Evolutionary conservation across 2,888 invertebrate genomes (phyloP), one percentile per base, ranked within the genome.

Genomic region (Eupithecia centaureata): DNA sequence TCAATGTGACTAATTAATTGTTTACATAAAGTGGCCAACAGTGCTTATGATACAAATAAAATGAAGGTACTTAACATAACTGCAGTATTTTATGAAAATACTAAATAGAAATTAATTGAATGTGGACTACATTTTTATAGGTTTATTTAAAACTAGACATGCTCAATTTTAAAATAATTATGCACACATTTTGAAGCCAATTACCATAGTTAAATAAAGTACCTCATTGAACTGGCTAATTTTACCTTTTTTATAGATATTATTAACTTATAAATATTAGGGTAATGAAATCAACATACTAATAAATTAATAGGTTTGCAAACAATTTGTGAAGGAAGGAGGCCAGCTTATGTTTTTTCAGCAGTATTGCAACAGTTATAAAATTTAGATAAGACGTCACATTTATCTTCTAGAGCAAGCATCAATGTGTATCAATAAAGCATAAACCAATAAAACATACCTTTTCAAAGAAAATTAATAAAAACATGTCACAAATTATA

Each of bases 241-340:
- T 52, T 27, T 5, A 52, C 22, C 25, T n/a, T n/a, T n/a, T n/a
- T n/a, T n/a, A 15, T 52, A 27, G 15, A 5, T 52, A 27, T 57
- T 25, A 58, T 52, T 33, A 28, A 47, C 33, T 65, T 30, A 35
- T 15, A 18, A 58, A 33, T 62, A 56, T 63, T 33, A 52, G 52
- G 42, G 27, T 61, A 60, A 73, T 73, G 22, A 70, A 75, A 73
- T 73, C 28, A 70, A 75, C 76, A 77, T 76, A 76, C 78, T 76
- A 77, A 74, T 74, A 74, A 73, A 83, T 81, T 81, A 84, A 86
- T 81, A 86, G 82, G 95, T 96, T 96, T 96, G 96, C 96, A 96
- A 96, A 96, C 96, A 96, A 96, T 96, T 96, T 96, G 96, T 95
- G 95, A 94, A 96, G 94, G 93, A 93, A 89, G 96, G 96, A 96